Percentiles rank a stretch among this genome's conserved stretches.
These are phyloP conservation scores for Orbicella faveolata DNA, from an alignment of 64 coral and sea anemone species.

Conservation along the genomic window DNA sequence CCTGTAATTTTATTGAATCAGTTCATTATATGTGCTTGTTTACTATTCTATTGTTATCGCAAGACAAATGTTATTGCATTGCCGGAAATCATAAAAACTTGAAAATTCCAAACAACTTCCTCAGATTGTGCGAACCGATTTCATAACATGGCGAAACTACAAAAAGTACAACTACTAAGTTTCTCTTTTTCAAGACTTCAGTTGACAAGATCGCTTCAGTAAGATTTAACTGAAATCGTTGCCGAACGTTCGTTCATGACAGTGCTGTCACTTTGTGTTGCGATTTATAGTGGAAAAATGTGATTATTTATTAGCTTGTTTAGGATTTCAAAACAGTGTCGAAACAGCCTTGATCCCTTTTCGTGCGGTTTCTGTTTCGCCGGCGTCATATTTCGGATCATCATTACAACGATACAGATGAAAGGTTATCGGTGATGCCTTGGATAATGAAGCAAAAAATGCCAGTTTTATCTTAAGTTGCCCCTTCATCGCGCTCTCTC, in stretches of 20 bases:
- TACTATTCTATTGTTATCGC: background rate
- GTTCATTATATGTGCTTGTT: background rate
- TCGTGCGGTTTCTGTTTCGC: background rate
- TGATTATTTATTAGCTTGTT: background rate
- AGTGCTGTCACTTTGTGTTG: conserved; percentile 2
- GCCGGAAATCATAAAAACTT: background rate
- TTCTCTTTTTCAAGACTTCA: too few relatives aligned
- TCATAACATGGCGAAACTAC: too few relatives aligned
- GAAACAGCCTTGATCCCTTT: background rate
- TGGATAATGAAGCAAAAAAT: background rate
- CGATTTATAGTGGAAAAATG: background rate
- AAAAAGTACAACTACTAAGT: too few relatives aligned
- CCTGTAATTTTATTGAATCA: background rate
- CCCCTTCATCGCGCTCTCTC: background rate
- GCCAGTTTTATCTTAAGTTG: background rate
- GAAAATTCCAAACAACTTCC: too few relatives aligned
- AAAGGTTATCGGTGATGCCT: background rate
- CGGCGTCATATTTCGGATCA: background rate
- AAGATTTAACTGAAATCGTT: background rate
- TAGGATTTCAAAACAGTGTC: background rate
- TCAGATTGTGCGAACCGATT: too few relatives aligned
- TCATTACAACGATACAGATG: background rate
- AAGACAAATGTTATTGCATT: background rate
- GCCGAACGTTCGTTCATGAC: background rate
- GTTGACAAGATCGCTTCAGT: too few relatives aligned